phyloP scores from a whole-genome alignment of 2,113 vertebrate species.

The Platanista minor region DNA sequence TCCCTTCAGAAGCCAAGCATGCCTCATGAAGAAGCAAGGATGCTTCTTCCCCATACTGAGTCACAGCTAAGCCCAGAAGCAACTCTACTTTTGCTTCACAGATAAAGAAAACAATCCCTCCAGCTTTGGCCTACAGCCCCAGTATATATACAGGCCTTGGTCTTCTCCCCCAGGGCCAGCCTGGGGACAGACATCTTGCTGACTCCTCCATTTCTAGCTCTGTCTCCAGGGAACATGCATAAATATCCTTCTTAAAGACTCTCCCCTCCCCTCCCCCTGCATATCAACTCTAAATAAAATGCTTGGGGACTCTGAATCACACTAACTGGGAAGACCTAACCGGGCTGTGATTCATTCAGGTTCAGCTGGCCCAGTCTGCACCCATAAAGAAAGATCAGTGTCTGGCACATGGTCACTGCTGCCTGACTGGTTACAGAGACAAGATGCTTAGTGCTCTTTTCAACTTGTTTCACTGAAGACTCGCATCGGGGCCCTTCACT shows the following conservation, averaged over 20 bases:
- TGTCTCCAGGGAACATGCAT: not conserved
- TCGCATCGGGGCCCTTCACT: not conserved
- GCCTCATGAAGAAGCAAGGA: not conserved
- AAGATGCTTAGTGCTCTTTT: not conserved
- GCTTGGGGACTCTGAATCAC: not conserved
- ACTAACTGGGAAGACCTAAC: not conserved
- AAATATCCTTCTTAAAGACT: slow-evolving; percentile 5
- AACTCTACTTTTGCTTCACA: not conserved
- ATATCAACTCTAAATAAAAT: slow-evolving; percentile 15
- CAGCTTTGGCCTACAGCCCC: not conserved
- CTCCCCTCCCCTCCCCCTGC: not conserved
- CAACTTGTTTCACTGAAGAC: not conserved
- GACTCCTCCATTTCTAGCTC: not conserved
- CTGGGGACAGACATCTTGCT: not conserved
- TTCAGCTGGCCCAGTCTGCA: not conserved
- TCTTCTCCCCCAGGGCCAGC: not conserved
- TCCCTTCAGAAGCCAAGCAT: not conserved
- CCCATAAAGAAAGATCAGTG: not conserved
- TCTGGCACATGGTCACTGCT: not conserved
- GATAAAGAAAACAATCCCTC: not conserved
- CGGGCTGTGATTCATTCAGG: not conserved
- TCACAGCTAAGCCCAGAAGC: not conserved
- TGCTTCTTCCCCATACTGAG: not conserved
- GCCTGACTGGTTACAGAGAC: not conserved
- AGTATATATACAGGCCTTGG: not conserved